phyloP scores from a whole-genome alignment of 2,113 vertebrate genomes.

The Cettia cetti region DNA sequence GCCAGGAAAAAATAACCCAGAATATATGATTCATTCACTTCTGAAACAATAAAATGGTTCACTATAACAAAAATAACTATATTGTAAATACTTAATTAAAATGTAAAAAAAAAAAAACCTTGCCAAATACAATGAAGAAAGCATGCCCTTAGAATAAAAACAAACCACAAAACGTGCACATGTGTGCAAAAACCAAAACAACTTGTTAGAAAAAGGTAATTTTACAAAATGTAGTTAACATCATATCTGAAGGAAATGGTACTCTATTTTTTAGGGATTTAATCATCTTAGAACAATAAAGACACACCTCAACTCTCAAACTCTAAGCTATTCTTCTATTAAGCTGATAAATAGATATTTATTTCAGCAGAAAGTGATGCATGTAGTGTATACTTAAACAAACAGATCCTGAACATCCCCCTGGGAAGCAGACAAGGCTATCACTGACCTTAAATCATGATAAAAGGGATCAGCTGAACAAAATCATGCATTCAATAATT shows the following conservation, averaged over 20 bases:
- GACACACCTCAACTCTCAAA: not conserved
- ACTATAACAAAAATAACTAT: conserved; percentile 25
- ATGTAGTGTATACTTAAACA: not conserved
- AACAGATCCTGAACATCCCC: not conserved
- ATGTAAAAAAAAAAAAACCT: not conserved
- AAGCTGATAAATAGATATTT: not conserved
- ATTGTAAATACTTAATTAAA: conserved; percentile 15
- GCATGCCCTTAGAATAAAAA: not conserved
- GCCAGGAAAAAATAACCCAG: conserved; percentile 55
- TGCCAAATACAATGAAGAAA: conserved; percentile 22
- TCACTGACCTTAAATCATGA: not conserved
- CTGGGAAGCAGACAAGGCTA: not conserved
- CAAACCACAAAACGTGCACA: not conserved
- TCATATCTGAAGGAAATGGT: not conserved
- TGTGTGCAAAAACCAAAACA: not conserved
- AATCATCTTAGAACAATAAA: not conserved
- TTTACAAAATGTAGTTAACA: not conserved
- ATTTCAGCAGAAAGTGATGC: not conserved
- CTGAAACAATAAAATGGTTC: conserved; percentile 42
- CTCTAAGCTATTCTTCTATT: not conserved
- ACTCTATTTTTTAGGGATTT: not conserved
- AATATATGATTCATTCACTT: conserved; percentile 59
- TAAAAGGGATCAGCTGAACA: not conserved
- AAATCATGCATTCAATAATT: not conserved
- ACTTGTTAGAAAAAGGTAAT: not conserved